These are phyloP conservation scores for Cephus runcator DNA, from an alignment of 2,888 invertebrate genomes.

Conservation along the genomic window DNA sequence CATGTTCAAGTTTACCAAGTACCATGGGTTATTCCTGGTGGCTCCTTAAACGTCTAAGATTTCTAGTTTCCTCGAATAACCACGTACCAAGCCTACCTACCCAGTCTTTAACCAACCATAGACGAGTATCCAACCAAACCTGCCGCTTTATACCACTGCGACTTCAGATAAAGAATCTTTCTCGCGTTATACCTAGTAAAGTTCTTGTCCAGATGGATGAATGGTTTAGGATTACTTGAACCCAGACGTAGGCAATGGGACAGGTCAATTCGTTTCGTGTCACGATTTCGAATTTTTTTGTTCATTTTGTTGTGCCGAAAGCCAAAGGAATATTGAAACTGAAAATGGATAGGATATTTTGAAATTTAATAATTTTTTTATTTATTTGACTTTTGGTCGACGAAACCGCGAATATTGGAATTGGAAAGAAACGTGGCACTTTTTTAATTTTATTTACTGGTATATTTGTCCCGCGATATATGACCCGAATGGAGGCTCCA, in stretches of 20 bases:
- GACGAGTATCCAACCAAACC: neutral
- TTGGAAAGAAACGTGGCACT: neutral
- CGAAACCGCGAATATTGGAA: neutral
- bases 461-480: neutral
- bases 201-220: neutral
- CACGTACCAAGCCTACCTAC: neutral
- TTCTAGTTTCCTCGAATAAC: neutral
- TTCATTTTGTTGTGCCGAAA: neutral
- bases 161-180: neutral
- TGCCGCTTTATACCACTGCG: no score
- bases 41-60: neutral
- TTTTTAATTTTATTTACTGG: neutral
- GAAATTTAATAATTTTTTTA: neutral
- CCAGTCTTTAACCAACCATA: neutral
- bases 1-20: neutral
- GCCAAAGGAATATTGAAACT: neutral
- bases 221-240: conserved; percentile 4
- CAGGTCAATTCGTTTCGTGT: conserved; percentile 4
- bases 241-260: neutral
- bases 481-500: neutral
- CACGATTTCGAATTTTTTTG: neutral
- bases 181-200: neutral
- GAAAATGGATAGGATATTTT: neutral
- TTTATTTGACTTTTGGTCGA: neutral
- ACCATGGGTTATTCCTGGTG: neutral